Evolutionary conservation across 2,797 vertebrate genomes (phyloP), one percentile per base, ranked within the genome.

Genomic region (Gephyroberyx darwinii): DNA sequence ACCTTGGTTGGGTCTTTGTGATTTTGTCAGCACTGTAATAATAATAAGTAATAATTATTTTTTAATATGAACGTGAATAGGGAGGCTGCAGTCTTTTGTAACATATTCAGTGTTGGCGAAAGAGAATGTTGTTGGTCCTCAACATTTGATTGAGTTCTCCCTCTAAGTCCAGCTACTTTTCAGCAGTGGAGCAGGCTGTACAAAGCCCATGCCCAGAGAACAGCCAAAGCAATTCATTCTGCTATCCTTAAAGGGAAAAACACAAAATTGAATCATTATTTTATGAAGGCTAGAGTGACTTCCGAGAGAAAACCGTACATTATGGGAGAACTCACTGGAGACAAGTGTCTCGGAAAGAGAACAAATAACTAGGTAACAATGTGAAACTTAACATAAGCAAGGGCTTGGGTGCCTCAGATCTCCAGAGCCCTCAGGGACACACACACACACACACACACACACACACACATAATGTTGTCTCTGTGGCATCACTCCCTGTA

Each of bases 191-290:
- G 65, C 17, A 33, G 59, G 5, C 67, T 33, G 65, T 75, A 80
- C 74, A 82, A 87, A 77, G 80, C 31, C 59, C 12, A 17, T 7
- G 26, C 2, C 19, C 26, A 48, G 19, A 69, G 8, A 74, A 48
- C 60, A 57, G 17, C 33, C 31, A 2, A 22, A 5, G 37, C 47
- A 26, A 6, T 26, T 5, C 30, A n/a, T 30, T 43, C 55, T 6
- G 43, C 16, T 53, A 56, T 8, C 4, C 8, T 54, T 59, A 51
- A 43, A 13, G 10, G n/a, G 1, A 26, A 48, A 14, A 62, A 31
- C 16, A 31, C 13, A 5, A 2, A 1, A 50, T 31, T 2, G 0
- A 19, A 55, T 41, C 1, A 2, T 13, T 41, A 41, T 63, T 5
- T 8, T 30, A 45, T 67, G 43, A 67, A 64, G 41, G 65, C 39